phyloP scores from a whole-genome alignment of 2,113 vertebrate genomes.

The Callithrix jacchus region DNA sequence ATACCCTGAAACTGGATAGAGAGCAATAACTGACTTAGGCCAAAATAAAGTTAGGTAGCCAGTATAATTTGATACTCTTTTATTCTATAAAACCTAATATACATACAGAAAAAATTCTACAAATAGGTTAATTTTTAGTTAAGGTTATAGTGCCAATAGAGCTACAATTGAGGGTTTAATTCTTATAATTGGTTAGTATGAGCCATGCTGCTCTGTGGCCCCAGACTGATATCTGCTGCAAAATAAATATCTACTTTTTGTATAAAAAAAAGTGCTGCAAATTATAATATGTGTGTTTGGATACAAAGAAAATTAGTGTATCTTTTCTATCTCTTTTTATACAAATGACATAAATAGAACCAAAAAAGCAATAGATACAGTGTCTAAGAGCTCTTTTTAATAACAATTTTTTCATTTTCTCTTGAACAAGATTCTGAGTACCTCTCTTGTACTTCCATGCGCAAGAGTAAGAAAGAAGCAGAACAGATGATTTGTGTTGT shows the following conservation, averaged over 20 bases:
- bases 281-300: neutral
- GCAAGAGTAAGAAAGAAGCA: neutral
- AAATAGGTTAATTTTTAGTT: neutral
- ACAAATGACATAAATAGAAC: neutral
- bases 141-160: neutral
- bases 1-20: neutral
- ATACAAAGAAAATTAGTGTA: neutral
- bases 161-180: neutral
- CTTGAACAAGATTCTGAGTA: neutral
- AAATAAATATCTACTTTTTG: neutral
- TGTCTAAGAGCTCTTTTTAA: neutral
- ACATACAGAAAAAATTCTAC: neutral
- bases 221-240: neutral
- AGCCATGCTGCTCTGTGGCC: neutral
- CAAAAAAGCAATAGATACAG: neutral
- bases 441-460: neutral
- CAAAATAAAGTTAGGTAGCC: neutral
- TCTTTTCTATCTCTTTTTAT: neutral
- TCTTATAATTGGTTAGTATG: neutral
- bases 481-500: slow-evolving; percentile 21
- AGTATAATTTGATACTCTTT: slow-evolving; percentile 1
- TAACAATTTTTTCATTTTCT: neutral
- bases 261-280: neutral
- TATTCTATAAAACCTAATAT: neutral
- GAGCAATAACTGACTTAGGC: neutral